Percentiles rank a stretch among this genome's conserved stretches.
These are phyloP conservation scores for Accipiter virgatus DNA, from an alignment of 2,113 vertebrate genomes.

Conservation along the genomic window DNA sequence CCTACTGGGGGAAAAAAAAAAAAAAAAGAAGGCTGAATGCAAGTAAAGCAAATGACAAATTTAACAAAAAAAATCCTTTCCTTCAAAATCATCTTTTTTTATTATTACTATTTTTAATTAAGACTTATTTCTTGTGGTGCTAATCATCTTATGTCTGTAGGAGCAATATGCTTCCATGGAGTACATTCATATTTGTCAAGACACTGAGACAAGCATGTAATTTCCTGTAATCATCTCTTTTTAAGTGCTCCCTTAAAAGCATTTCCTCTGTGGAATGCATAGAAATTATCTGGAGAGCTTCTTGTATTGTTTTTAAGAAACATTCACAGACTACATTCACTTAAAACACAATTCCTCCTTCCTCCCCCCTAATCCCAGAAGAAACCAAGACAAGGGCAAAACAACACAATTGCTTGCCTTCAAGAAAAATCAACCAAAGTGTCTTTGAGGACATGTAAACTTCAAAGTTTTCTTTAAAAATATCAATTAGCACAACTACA, in stretches of 20 bases:
- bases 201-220: neutral
- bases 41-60: neutral
- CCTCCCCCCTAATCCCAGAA: neutral
- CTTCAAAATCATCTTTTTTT: neutral
- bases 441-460: neutral
- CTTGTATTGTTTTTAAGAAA: constrained; percentile 6
- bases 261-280: neutral
- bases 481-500: neutral
- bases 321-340: neutral
- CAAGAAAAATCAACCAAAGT: neutral
- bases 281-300: neutral
- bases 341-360: neutral
- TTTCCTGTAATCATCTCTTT: neutral
- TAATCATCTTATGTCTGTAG: neutral
- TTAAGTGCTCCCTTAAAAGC: neutral
- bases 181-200: neutral
- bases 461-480: neutral
- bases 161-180: neutral
- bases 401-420: neutral
- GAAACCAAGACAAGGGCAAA: neutral
- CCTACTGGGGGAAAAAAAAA: neutral
- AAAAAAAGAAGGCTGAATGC: neutral
- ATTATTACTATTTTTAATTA: neutral
- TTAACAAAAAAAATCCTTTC: neutral
- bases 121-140: neutral